Base-by-base conservation (phyloP, 2,888 invertebrate species). In the Macaria notata region DNA sequence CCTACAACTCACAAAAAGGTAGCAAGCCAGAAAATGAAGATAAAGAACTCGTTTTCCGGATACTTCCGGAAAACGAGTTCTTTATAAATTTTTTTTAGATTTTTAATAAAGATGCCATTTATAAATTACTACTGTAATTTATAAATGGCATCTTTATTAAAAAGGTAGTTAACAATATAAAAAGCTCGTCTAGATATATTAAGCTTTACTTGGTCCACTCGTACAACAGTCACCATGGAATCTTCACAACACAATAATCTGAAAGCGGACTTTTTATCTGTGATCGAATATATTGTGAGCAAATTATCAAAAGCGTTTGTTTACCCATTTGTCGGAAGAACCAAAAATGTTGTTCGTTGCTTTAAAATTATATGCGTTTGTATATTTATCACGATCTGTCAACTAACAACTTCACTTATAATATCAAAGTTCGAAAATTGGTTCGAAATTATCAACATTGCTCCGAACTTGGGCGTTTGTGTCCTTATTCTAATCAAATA, bases 391-490 rank as follows among this genome's bases (percentile, higher is more conserved):
- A 83, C 85, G 3, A 72, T 75, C 0, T 41, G 62, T 1, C 88
- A 88, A 56, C 69, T 88, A 4, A 63, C 75, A 3, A 45, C 78
- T 0, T 76, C 83, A 4, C 64, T 88, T 7, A 73, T 72, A n/a
- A 59, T 76, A 6, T 74, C 72, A 4, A 76, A 73, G 4, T 70
- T 79, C 4, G 65, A 69, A n/a, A 74, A 83, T 68, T 82, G 78
- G 73, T 72, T 86, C 4, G 81, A 84, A 49, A 69, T 88, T 2
- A 76, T 85, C 3, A 84, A 86, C 46, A 75, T 86, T 0, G 83
- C 82, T 4, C 88, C 89, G 0, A 88, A 88, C 56, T 70, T 87
- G 0, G 88, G 86, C 9, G 86, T 80, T 0, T 80, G 80, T 51
- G 54, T 83, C 4, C 79, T 88, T 74, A 75, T 84, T 0, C 56